These are phyloP conservation scores for Sycophaga agraensis DNA, from an alignment of 1,140 invertebrate genomes.

Conservation along the genomic window DNA sequence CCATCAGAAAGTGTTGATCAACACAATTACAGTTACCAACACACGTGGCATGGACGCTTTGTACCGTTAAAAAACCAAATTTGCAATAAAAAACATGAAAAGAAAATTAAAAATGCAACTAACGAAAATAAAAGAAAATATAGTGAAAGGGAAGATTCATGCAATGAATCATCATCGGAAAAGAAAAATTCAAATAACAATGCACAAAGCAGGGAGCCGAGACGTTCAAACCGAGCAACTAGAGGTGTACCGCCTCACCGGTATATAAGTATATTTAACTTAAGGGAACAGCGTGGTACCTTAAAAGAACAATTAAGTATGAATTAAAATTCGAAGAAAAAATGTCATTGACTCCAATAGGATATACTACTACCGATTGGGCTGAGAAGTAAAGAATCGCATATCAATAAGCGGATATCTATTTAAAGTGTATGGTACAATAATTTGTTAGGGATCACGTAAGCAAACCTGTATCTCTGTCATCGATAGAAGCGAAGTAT, in stretches of 20 bases:
- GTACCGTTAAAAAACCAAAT: background rate
- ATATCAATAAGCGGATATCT: background rate
- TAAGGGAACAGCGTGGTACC: background rate
- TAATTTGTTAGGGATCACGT: background rate
- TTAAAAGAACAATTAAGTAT: background rate
- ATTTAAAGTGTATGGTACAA: background rate
- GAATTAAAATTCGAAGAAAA: background rate
- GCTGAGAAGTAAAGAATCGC: background rate
- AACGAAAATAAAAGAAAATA: too few relatives aligned
- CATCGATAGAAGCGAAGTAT: background rate
- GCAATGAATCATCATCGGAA: background rate
- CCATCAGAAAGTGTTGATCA: too few relatives aligned
- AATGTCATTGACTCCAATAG: background rate
- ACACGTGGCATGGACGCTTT: too few relatives aligned
- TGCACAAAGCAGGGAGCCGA: background rate
- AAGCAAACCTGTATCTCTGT: background rate
- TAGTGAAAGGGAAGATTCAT: too few relatives aligned
- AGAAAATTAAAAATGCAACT: background rate
- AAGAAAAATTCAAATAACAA: background rate
- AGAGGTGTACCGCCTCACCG: background rate
- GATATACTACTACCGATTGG: background rate
- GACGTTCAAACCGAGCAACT: background rate
- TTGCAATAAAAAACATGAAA: background rate
- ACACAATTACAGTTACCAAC: too few relatives aligned
- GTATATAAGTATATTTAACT: background rate